Conservation (phyloP, 2,113 vertebrate genomes). For the Gambusia holbrooki region DNA sequence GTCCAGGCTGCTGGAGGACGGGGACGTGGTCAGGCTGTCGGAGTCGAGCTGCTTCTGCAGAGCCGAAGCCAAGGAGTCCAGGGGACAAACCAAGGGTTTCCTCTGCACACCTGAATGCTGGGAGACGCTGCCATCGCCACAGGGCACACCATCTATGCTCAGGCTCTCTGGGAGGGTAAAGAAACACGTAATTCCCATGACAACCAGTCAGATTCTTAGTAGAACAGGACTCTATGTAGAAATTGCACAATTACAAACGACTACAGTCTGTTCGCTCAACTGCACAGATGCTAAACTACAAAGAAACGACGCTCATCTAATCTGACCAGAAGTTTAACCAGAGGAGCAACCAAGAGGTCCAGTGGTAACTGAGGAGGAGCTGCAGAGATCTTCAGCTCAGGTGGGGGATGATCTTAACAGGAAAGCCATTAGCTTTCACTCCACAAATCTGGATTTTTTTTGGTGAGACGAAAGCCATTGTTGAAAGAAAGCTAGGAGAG, state of each 20-base stretch:
- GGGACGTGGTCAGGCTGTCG: conserved; percentile 84
- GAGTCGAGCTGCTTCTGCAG: conserved; percentile 81
- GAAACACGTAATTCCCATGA: background rate
- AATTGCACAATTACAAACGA: background rate
- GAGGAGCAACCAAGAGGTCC: background rate
- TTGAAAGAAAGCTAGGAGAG: no score
- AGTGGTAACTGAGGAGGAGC: background rate
- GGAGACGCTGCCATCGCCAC: conserved; percentile 79
- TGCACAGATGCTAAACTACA: no score
- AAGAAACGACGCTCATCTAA: no score
- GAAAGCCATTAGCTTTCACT: no score
- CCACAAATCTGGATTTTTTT: no score
- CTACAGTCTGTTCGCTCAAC: background rate
- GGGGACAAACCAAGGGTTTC: conserved; percentile 77
- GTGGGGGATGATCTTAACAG: no score
- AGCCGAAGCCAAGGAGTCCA: conserved; percentile 75
- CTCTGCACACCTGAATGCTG: conserved; percentile 88
- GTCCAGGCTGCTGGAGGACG: conserved; percentile 88
- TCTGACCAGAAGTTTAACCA: background rate
- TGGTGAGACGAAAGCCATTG: no score
- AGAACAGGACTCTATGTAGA: background rate
- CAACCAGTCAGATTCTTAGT: no score
- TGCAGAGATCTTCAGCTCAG: background rate
- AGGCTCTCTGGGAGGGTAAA: conserved; percentile 52
- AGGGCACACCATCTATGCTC: conserved; percentile 72